A percentile compares a stretch with the other conserved stretches of the same genome.
Evolutionary conservation across 35 echinoderm and acorn worm species (phyloP).

Genomic region (Holothuria glaberrima): DNA sequence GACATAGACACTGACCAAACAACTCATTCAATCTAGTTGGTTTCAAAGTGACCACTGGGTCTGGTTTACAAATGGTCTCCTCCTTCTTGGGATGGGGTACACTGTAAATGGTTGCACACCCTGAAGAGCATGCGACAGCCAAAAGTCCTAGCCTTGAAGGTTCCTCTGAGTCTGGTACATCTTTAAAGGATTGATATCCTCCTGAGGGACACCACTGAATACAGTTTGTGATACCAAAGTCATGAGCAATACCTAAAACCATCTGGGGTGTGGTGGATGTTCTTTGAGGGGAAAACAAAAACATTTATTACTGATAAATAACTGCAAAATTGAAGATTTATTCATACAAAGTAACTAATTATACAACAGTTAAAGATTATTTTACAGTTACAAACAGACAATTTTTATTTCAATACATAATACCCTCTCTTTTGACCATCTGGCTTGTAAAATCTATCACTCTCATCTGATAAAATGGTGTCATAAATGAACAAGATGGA

Average conservation of each 20-base stretch:
- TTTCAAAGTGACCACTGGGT: background rate
- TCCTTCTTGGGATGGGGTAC: background rate
- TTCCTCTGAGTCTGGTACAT: too few species aligned
- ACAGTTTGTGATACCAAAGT: slow-evolving; percentile 7
- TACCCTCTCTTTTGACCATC: too few species aligned
- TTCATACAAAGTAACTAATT: background rate
- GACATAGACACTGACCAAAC: slow-evolving; percentile 33
- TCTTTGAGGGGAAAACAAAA: background rate
- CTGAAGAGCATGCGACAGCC: background rate
- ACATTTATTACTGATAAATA: background rate
- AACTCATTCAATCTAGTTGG: slow-evolving; percentile 24
- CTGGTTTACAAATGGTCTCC: background rate
- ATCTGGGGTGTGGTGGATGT: background rate
- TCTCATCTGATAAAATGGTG: too few species aligned
- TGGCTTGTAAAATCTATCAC: too few species aligned
- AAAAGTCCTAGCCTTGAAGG: background rate
- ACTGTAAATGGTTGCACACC: background rate
- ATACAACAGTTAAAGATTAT: too few species aligned
- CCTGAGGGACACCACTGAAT: slow-evolving; percentile 39
- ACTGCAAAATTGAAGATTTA: background rate
- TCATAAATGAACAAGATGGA: too few species aligned
- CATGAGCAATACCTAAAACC: slow-evolving; percentile 21
- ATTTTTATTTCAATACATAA: too few species aligned
- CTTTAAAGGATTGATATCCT: background rate
- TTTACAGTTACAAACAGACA: too few species aligned